Conservation (phyloP, 2,113 vertebrate species). For the Dermatemys mawii region DNA sequence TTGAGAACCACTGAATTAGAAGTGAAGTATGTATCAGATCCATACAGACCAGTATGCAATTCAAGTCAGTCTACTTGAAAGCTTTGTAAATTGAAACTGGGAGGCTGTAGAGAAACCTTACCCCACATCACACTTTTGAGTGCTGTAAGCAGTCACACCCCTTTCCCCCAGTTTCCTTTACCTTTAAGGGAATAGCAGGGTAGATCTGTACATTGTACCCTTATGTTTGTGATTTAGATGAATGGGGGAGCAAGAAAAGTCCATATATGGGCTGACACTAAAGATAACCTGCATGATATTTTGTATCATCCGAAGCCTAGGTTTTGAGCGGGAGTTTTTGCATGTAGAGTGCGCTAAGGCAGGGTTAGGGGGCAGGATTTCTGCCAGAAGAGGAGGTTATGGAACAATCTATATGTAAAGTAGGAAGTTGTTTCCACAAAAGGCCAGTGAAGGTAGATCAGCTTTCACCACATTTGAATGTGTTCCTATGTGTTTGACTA, state of each 20-base stretch:
- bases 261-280: not conserved
- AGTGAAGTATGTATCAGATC: not conserved
- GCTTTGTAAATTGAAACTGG: not conserved
- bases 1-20: not conserved
- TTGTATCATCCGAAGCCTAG: not conserved
- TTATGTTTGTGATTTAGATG: not conserved
- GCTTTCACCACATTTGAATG: not conserved
- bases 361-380: not conserved
- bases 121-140: not conserved
- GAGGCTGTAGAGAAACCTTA: slow-evolving; percentile 2
- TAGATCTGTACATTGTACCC: not conserved
- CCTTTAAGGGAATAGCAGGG: not conserved
- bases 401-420: not conserved
- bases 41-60: not conserved
- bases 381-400: not conserved
- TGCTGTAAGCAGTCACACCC: not conserved
- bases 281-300: not conserved
- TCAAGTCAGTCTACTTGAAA: not conserved
- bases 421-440: slow-evolving; percentile 26
- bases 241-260: not conserved
- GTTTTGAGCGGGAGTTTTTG: not conserved
- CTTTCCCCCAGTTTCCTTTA: not conserved
- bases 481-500: slow-evolving; percentile 19
- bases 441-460: not conserved
- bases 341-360: not conserved